Conservation (phyloP, 1,140 invertebrate genomes). For the Brachionus rotundiformis region DNA sequence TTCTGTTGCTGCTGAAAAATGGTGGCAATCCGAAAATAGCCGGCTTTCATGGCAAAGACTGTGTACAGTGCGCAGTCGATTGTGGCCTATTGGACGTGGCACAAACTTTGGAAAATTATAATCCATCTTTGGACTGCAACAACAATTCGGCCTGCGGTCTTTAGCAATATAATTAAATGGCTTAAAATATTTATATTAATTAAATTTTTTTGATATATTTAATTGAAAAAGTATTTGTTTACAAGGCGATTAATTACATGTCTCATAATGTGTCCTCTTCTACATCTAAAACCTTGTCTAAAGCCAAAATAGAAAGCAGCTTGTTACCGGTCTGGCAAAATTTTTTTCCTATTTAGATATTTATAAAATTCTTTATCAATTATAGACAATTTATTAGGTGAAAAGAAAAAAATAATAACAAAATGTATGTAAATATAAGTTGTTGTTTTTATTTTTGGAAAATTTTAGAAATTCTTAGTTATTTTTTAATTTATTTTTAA, state of each 20-base stretch:
- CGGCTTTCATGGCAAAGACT: conserved; percentile 34
- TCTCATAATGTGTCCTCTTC: neutral
- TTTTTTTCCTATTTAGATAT: neutral
- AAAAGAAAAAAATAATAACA: neutral
- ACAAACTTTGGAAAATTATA: conserved; percentile 26
- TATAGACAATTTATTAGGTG: neutral
- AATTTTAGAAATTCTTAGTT: neutral
- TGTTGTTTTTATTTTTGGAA: neutral
- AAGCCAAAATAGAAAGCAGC: neutral
- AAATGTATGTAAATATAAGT: neutral
- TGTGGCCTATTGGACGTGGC: conserved; percentile 47
- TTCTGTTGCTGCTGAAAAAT: conserved; percentile 39
- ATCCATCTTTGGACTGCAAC: conserved; percentile 27
- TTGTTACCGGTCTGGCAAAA: neutral
- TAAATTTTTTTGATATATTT: conserved; percentile 2
- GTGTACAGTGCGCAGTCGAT: conserved; percentile 41
- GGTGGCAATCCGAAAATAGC: conserved; percentile 15
- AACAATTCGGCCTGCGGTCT: neutral
- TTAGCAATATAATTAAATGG: neutral
- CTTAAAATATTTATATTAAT: neutral
- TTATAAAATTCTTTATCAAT: neutral
- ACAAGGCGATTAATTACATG: neutral
- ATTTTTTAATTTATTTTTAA: neutral
- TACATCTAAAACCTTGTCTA: neutral
- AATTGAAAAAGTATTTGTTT: neutral